These are phyloP conservation scores for Pachypeltis micranthus DNA, from an alignment of 1,140 invertebrate species.

Conservation along the genomic window DNA sequence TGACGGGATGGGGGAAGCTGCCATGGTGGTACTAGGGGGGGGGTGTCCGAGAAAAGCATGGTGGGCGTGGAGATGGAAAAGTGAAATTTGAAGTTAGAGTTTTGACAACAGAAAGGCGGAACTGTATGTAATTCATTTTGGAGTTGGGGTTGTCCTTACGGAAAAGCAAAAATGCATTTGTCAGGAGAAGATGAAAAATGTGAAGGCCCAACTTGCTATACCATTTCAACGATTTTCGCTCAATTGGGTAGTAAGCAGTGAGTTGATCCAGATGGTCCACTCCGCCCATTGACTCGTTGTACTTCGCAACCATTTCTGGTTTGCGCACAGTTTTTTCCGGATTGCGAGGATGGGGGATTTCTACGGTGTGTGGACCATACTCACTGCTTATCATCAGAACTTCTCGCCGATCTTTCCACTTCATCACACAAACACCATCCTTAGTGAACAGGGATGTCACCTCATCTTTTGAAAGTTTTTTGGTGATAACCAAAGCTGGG, in stretches of 20 bases:
- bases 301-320: slow-evolving; percentile 6
- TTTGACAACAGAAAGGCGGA: slow-evolving; percentile 5
- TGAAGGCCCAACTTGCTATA: neutral
- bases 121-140: neutral
- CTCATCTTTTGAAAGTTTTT: slow-evolving; percentile 34
- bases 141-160: neutral
- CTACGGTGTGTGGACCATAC: slow-evolving; percentile 13
- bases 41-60: neutral
- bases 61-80: neutral
- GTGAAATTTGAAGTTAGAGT: neutral
- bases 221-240: slow-evolving; percentile 6
- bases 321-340: neutral
- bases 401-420: slow-evolving; percentile 35
- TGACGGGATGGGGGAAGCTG: slow-evolving; percentile 1
- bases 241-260: slow-evolving; percentile 5
- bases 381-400: slow-evolving; percentile 15
- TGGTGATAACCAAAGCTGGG: slow-evolving; percentile 31
- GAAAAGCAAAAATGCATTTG: slow-evolving; percentile 4
- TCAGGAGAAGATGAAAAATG: slow-evolving; percentile 1
- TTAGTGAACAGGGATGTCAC: slow-evolving; percentile 29
- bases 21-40: neutral
- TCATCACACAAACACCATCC: slow-evolving; percentile 33
- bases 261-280: slow-evolving; percentile 9
- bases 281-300: slow-evolving; percentile 13
- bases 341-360: neutral